phyloP scores from a whole-genome alignment of 2,888 invertebrate species.

The Ormia ochracea region DNA sequence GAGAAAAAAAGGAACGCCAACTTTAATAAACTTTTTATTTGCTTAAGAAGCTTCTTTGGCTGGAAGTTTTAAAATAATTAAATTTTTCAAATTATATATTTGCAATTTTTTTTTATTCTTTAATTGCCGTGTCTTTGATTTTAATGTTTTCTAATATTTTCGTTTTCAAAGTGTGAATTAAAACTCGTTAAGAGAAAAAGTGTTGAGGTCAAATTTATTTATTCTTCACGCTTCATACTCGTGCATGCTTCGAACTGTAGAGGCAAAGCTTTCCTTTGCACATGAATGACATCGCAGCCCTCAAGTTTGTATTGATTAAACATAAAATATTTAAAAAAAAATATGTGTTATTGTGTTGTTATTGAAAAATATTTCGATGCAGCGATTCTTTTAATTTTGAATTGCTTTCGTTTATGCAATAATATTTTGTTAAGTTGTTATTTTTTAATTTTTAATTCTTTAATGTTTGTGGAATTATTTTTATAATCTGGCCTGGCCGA shows the following conservation, averaged over 20 bases:
- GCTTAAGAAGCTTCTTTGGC: no score
- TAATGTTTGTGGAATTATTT: conserved; percentile 43
- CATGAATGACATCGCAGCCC: neutral
- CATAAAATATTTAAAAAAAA: no score
- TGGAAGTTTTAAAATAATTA: no score
- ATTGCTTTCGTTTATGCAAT: conserved; percentile 24
- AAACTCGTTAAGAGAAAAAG: neutral
- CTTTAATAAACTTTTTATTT: no score
- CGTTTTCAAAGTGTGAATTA: neutral
- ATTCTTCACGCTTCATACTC: neutral
- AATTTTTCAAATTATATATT: no score
- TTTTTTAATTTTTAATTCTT: neutral
- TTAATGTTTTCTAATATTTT: no score
- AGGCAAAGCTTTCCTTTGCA: neutral
- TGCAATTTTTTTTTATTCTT: no score
- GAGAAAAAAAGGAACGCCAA: no score
- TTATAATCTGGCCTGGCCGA: conserved; percentile 48
- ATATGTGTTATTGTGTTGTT: neutral
- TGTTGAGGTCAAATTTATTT: neutral
- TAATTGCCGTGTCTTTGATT: no score
- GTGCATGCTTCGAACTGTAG: neutral
- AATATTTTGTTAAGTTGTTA: neutral
- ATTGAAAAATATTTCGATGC: conserved; percentile 8
- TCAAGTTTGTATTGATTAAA: neutral
- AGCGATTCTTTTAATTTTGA: conserved; percentile 9